A percentile compares a stretch with the other conserved stretches of the same genome.
Conservation (phyloP, 2,888 invertebrate genomes). For the Acleris laterana region DNA sequence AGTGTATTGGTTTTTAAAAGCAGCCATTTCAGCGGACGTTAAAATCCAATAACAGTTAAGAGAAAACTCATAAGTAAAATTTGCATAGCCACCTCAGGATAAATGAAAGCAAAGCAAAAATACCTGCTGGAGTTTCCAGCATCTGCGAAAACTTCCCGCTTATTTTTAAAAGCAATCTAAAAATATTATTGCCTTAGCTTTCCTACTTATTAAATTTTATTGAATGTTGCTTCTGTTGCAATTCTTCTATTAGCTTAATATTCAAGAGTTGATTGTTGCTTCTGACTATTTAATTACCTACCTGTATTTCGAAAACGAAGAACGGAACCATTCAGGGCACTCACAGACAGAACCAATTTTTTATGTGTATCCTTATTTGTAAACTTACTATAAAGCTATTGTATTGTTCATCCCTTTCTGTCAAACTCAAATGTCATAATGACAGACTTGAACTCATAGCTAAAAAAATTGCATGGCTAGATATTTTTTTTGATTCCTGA, state of each 20-base stretch:
- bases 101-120: constrained; percentile 33
- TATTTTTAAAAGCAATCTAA: constrained; percentile 19
- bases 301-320: no score
- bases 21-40: neutral
- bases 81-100: constrained; percentile 26
- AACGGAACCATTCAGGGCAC: no score
- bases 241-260: neutral
- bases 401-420: no score
- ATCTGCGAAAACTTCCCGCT: constrained; percentile 15
- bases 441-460: no score
- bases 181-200: constrained; percentile 17
- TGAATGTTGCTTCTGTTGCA: neutral
- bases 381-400: no score
- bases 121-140: constrained; percentile 18
- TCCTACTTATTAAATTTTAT: constrained; percentile 3
- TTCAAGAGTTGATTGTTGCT: neutral
- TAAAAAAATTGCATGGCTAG: no score
- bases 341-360: no score
- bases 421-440: no score
- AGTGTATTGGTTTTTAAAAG: neutral
- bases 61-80: constrained; percentile 19
- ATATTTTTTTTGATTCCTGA: no score
- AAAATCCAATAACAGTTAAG: constrained; percentile 12
- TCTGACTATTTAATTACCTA: no score
- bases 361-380: no score